A percentile compares a stretch with the other conserved stretches of the same genome.
Conservation (phyloP, 2,888 invertebrate species). For the Myopa tessellatipennis region DNA sequence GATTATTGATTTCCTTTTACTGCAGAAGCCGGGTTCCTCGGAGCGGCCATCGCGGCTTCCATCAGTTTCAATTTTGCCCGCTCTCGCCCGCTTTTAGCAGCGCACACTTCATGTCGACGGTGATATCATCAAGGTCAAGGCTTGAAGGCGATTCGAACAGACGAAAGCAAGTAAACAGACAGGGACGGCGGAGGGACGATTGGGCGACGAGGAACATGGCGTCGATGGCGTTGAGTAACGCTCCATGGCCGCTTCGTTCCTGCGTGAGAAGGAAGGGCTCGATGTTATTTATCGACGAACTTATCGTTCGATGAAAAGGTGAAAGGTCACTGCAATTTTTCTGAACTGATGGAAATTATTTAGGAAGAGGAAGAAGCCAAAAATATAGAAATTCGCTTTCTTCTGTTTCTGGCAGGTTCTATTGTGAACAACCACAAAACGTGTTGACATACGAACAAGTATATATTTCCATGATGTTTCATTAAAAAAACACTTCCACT, state of each 20-base stretch:
- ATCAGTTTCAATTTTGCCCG: neutral
- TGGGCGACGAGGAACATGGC: neutral
- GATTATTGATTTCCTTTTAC: slow-evolving; percentile 12
- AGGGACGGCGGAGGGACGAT: neutral
- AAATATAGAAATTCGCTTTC: too few relatives aligned
- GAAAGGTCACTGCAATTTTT: slow-evolving; percentile 49
- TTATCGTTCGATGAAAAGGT: slow-evolving; percentile 44
- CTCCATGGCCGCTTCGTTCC: neutral
- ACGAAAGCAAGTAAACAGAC: neutral
- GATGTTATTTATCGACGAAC: slow-evolving; percentile 47
- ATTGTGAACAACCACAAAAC: too few relatives aligned
- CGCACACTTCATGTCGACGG: neutral
- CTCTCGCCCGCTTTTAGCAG: neutral
- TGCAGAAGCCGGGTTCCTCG: neutral
- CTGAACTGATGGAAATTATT: neutral
- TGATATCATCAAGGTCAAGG: slow-evolving; percentile 47
- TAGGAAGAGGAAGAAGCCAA: too few relatives aligned
- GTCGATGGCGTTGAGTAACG: neutral
- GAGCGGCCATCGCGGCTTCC: neutral
- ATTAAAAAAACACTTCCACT: too few relatives aligned
- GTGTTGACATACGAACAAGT: too few relatives aligned
- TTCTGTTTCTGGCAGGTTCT: too few relatives aligned
- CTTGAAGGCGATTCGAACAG: slow-evolving; percentile 4
- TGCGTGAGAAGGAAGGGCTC: slow-evolving; percentile 39
- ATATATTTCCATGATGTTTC: too few relatives aligned